Evolutionary conservation across 2,797 vertebrate genomes (phyloP), one percentile per base, ranked within the genome.

Genomic region (Botia kubotai): DNA sequence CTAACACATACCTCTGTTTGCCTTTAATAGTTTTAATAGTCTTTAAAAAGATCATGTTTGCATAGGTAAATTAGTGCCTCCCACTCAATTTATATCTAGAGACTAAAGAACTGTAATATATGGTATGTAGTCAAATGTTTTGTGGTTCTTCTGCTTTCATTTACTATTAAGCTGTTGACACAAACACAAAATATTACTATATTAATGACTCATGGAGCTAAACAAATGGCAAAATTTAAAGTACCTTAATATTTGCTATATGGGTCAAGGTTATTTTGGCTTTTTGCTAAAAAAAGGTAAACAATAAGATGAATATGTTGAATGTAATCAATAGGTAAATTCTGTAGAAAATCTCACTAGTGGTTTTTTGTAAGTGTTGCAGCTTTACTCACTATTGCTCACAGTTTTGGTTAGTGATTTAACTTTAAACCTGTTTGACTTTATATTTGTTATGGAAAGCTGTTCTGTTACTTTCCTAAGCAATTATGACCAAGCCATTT

Each of bases 101-200:
- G 11, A 29, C 21, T 6, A 21, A 48, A 19, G 19, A 62, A 36
- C 63, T 19, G 43, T 53, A 53, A 75, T 65, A 39, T 60, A 46
- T 57, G 19, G 73, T 65, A 53, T 65, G 60, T 53, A 75, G 46
- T 66, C 46, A 75, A 16, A 2, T 14, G 46, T 21, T 36, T 53
- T 60, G 4, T 65, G 4, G 73, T 52, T 60, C 73, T 39, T 39
- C n/a, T 52, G 16, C 29, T 52, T 19, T 53, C 60, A 33, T 14
- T 66, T 23, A 17, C n/a, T 75, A 75, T 66, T 66, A 46, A 76
- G 46, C 29, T 36, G 46, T 23, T 66, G 74, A 53, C 58, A 10
- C 21, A 62, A 62, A 21, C 74, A 53, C 74, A 50, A 50, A 63
- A 62, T 23, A 39, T 62, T 19, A 6, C 62, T 26, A 26, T 26